A percentile compares a stretch with the other conserved stretches of the same genome.
phyloP scores from a whole-genome alignment of 2,113 vertebrate genomes.

The Loxodonta africana region DNA sequence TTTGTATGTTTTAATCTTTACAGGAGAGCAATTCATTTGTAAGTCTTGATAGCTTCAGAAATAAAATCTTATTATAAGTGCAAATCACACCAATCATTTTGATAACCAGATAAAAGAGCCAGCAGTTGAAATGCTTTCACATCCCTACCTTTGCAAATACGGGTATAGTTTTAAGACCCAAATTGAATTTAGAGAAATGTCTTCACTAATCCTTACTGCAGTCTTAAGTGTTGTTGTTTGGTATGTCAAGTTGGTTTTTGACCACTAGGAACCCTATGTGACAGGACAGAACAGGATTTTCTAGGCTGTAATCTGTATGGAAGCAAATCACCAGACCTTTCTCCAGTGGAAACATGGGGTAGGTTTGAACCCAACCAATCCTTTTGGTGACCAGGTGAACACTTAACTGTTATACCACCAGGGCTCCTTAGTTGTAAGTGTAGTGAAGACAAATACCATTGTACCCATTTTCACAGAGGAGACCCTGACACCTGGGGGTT shows the following conservation, averaged over 20 bases:
- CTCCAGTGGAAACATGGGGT: too few species aligned
- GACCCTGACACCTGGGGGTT: neutral
- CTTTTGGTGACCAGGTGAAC: too few species aligned
- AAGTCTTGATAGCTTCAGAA: neutral
- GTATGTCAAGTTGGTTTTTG: too few species aligned
- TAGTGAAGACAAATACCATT: neutral
- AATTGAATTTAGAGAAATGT: neutral
- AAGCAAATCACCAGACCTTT: too few species aligned
- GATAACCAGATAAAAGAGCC: neutral
- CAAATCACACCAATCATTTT: neutral
- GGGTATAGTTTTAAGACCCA: neutral
- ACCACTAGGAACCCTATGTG: too few species aligned
- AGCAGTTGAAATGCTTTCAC: neutral
- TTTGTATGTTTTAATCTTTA: slow-evolving; percentile 26
- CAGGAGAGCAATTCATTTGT: neutral
- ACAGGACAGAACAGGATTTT: too few species aligned
- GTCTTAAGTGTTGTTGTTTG: too few species aligned
- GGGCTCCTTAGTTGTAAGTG: too few species aligned
- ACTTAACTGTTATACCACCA: too few species aligned
- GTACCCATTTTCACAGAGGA: neutral
- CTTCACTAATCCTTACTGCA: neutral
- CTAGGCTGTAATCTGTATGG: too few species aligned
- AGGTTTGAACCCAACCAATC: too few species aligned
- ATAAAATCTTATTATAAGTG: neutral
- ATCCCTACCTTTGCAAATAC: neutral